Evolutionary conservation across 2,113 vertebrate species (phyloP).

Genomic region (Poicephalus meyeri): DNA sequence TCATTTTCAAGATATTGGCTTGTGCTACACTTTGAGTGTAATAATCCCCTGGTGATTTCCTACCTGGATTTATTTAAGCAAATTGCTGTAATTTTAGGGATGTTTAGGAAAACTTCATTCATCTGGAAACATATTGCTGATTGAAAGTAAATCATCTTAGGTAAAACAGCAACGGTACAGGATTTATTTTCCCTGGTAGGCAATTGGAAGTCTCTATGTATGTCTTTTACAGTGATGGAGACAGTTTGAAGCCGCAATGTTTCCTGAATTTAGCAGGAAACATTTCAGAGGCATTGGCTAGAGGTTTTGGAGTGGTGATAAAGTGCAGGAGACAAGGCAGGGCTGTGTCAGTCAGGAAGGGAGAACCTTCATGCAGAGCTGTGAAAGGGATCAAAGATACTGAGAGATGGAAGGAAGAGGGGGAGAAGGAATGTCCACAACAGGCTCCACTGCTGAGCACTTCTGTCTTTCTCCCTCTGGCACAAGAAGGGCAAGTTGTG

Average conservation of each 20-base stretch:
- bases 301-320: not conserved
- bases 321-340: not conserved
- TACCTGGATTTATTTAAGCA: constrained; percentile 2
- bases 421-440: not conserved
- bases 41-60: not conserved
- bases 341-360: not conserved
- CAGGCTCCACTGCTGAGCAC: not conserved
- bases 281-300: not conserved
- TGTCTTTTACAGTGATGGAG: not conserved
- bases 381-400: not conserved
- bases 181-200: not conserved
- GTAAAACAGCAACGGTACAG: constrained; percentile 32
- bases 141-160: constrained; percentile 31
- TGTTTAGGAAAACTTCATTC: constrained; percentile 21
- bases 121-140: constrained; percentile 34
- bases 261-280: not conserved
- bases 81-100: constrained; percentile 1
- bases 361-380: not conserved
- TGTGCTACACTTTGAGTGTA: fast-evolving
- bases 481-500: not conserved
- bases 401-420: not conserved
- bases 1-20: not conserved
- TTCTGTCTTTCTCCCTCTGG: not conserved
- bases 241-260: not conserved
- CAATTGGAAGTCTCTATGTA: not conserved